phyloP scores from a whole-genome alignment of 2,888 invertebrate species.

The Dicyrtomina minuta region DNA sequence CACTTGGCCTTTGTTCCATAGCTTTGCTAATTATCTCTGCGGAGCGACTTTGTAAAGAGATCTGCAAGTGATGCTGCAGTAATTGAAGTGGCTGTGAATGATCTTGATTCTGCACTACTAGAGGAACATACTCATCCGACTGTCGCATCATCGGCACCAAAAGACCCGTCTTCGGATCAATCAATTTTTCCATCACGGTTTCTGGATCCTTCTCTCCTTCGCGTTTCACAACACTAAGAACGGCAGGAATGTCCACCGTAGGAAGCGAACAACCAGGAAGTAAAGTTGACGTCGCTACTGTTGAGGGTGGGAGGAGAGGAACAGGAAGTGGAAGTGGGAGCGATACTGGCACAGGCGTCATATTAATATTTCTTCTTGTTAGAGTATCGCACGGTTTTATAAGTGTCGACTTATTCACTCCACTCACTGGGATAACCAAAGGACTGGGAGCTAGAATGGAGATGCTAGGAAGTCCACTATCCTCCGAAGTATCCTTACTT shows the following conservation, averaged over 20 bases:
- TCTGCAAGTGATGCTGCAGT: conserved; percentile 28
- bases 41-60: conserved; percentile 19
- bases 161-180: conserved; percentile 74
- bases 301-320: background rate
- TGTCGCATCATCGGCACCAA: conserved; percentile 71
- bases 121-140: conserved; percentile 69
- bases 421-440: conserved; percentile 8
- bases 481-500: conserved; percentile 48
- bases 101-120: conserved; percentile 52
- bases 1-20: conserved; percentile 31
- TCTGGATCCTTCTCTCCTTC: conserved; percentile 29
- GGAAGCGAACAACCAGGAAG: background rate
- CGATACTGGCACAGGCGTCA: conserved; percentile 4
- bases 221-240: background rate
- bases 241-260: background rate
- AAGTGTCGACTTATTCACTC: background rate
- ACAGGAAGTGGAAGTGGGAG: background rate
- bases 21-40: conserved; percentile 34
- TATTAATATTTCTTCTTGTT: conserved; percentile 14
- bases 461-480: background rate
- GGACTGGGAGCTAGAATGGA: background rate
- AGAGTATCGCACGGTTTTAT: conserved; percentile 18
- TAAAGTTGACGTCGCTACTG: background rate
- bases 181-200: conserved; percentile 59
- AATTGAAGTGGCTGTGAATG: background rate